These are phyloP conservation scores for Aegithalos caudatus DNA, from an alignment of 2,113 vertebrate species.

Conservation along the genomic window DNA sequence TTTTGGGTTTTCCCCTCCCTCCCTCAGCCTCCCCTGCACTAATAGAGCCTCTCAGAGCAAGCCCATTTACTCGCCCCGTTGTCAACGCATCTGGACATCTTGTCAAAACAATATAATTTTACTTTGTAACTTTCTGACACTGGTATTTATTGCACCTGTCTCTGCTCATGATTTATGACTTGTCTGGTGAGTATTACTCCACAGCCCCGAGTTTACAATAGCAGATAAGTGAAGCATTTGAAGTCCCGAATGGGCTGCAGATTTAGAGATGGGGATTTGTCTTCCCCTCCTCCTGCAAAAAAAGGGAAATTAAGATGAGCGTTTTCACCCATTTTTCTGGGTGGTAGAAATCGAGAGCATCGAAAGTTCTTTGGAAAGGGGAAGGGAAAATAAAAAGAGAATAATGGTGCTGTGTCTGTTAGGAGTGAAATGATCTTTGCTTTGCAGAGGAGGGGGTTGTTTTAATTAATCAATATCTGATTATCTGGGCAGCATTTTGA, in stretches of 20 bases:
- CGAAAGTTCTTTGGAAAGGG: background rate
- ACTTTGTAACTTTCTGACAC: conserved; percentile 82
- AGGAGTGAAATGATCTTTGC: background rate
- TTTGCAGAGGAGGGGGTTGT: background rate
- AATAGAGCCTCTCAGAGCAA: conserved; percentile 31
- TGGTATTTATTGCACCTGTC: conserved; percentile 81
- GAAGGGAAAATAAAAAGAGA: background rate
- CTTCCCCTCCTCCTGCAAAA: background rate
- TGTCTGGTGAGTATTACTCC: conserved; percentile 84
- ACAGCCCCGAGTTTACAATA: conserved; percentile 78
- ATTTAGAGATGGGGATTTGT: conserved; percentile 60
- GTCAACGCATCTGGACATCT: conserved; percentile 79
- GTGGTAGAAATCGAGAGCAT: background rate
- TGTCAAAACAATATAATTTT: conserved; percentile 91
- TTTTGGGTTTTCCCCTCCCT: background rate
- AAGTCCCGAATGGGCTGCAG: conserved; percentile 58
- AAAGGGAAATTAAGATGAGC: conserved; percentile 39
- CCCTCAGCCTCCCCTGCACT: background rate
- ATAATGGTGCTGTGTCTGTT: background rate
- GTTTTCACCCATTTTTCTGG: background rate
- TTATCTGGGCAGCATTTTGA: background rate
- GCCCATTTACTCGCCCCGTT: conserved; percentile 65
- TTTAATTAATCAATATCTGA: background rate
- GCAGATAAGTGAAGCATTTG: conserved; percentile 83
- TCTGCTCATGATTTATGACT: conserved; percentile 90